phyloP scores from a whole-genome alignment of 1,140 invertebrate genomes.

The Bombus ignitus region DNA sequence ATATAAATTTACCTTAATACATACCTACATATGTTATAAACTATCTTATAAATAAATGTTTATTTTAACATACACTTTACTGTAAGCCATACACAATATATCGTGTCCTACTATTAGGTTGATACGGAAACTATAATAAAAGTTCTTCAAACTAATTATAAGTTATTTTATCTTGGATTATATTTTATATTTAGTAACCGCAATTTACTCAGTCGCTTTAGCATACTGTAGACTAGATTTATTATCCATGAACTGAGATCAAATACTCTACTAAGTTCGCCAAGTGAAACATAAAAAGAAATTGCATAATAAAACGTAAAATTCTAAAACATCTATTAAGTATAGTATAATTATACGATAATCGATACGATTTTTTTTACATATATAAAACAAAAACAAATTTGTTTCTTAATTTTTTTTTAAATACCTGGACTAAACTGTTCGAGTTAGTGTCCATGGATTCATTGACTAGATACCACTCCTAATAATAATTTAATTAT shows the following conservation, averaged over 20 bases:
- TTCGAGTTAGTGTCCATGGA: constrained; percentile 75
- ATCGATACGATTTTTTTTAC: not conserved
- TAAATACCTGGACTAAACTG: constrained; percentile 55
- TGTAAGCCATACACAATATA: constrained; percentile 5
- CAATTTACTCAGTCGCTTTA: not conserved
- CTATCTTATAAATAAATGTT: constrained; percentile 13
- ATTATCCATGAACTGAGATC: constrained; percentile 76
- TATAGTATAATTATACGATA: not conserved
- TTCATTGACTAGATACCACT: constrained; percentile 77
- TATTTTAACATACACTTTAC: not conserved
- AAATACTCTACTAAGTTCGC: constrained; percentile 73
- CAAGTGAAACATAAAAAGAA: constrained; percentile 42
- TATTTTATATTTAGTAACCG: not conserved
- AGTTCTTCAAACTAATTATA: not conserved
- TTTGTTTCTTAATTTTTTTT: constrained; percentile 5
- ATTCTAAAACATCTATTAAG: not conserved
- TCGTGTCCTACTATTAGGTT: not conserved
- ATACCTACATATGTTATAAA: constrained; percentile 19
- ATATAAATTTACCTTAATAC: not conserved
- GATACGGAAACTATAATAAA: not conserved
- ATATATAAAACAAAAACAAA: not conserved
- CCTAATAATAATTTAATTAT: constrained; percentile 51
- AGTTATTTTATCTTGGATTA: not conserved
- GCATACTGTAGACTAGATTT: constrained; percentile 61
- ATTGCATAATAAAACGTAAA: not conserved